Base-by-base conservation (phyloP, 2,113 vertebrate genomes). In the Syrmaticus mikado region DNA sequence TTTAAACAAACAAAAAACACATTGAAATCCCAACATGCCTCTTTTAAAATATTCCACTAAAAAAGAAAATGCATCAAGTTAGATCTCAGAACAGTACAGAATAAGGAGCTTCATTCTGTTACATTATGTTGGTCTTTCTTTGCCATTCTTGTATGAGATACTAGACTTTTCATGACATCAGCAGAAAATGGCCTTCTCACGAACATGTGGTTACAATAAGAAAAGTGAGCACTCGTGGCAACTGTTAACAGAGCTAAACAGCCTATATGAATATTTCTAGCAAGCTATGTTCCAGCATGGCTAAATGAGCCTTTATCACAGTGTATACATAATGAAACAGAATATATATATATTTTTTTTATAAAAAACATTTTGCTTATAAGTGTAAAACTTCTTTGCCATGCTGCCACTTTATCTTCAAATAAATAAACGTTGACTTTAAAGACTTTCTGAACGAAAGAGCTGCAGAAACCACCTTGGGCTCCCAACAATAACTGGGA, bases 11-110 rank as follows among this genome's bases (percentile, higher is more conserved):
- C 27, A 64, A 41, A 28, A 32, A 45, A n/a, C 22, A 30, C 17
- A 40, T 25, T 5, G 30, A 30, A 16, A 1, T 3, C 8, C 5
- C 22, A 76, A 36, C 2, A 46, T 10, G 5, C n/a, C 3, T 52
- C 6, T 34, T 73, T 87, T 60, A 77, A 95, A 93, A 77, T 62
- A 27, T 40, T 61, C 25, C 16, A 20, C 48, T 75, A 62, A 45
- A 70, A 45, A 18, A 62, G 6, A 52, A 81, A 77, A 76, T 4
- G 7, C 13, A 1, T 32, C 80, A 19, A 1, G 10, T 80, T 74
- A 85, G 20, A 32, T 27, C 5, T 64, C 16, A 62, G 8, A 40
- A 30, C 8, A 52, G 8, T 30, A 27, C 80, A 53, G 25, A 73
- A 18, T 27, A 73, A 87, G 12, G 27, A 21, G 3, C 8, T 10